phyloP scores from a whole-genome alignment of 2,113 vertebrate species.

The Oreochromis aureus region DNA sequence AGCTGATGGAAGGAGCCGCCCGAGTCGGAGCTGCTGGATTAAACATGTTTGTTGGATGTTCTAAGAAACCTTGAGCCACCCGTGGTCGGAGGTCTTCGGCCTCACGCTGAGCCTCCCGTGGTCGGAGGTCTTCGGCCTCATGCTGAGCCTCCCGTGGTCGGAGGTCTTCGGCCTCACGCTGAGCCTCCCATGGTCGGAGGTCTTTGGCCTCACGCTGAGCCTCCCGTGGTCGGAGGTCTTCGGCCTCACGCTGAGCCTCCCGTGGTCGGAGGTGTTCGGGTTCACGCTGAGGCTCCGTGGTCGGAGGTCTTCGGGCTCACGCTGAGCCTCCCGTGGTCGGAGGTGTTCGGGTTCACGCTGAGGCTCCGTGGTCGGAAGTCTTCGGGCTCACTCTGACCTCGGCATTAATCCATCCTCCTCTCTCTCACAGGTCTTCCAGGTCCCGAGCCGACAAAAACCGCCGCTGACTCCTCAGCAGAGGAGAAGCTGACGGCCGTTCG shows the following conservation, averaged over 20 bases:
- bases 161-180: accelerated
- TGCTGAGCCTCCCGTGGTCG: accelerated
- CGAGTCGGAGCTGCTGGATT: accelerated
- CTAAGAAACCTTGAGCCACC: accelerated
- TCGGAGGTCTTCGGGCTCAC: accelerated
- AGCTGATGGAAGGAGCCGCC: background rate
- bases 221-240: too few species aligned
- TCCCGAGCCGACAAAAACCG: background rate
- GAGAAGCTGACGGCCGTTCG: accelerated
- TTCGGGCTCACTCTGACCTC: accelerated
- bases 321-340: accelerated
- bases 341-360: accelerated
- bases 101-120: too few species aligned
- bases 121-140: accelerated
- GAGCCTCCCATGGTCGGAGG: background rate
- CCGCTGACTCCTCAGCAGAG: accelerated
- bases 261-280: too few species aligned
- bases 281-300: too few species aligned
- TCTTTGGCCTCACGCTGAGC: accelerated
- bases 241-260: background rate
- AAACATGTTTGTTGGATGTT: background rate
- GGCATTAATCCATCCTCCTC: accelerated
- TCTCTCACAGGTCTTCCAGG: background rate
- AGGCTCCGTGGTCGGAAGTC: background rate
- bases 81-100: too few species aligned